Conservation (phyloP, 64 coral and sea anemone genomes). For the Pachyseris speciosa region DNA sequence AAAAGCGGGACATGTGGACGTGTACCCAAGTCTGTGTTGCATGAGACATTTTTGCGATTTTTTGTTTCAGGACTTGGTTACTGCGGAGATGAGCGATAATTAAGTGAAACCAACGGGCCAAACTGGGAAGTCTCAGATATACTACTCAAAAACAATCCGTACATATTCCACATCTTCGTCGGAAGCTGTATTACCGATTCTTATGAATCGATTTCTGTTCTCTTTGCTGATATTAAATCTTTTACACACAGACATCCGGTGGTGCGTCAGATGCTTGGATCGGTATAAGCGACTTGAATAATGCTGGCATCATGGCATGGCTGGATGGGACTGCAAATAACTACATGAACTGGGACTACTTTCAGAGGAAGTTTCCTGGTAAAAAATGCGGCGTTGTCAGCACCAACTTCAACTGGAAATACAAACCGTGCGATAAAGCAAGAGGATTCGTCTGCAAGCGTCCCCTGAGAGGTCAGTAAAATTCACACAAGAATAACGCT, state of each 20-base stretch:
- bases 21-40: no score
- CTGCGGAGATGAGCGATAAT: no score
- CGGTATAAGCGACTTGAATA: slow-evolving; percentile 73
- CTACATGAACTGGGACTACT: slow-evolving; percentile 80
- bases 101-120: no score
- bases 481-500: background rate
- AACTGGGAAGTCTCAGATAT: no score
- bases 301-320: slow-evolving; percentile 64
- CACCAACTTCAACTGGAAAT: slow-evolving; percentile 75
- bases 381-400: slow-evolving; percentile 66
- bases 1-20: no score
- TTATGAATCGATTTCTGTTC: no score
- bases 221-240: no score
- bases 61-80: no score
- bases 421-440: slow-evolving; percentile 64
- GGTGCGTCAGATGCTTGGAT: slow-evolving; percentile 76
- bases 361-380: slow-evolving; percentile 57
- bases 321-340: slow-evolving; percentile 70
- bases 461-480: slow-evolving; percentile 67
- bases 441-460: slow-evolving; percentile 81
- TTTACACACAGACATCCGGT: background rate
- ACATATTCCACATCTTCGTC: no score
- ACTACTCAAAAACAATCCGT: no score
- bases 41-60: no score
- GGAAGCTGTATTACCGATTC: no score